Conservation (phyloP, 2,888 invertebrate species). For the Polymixis flavicincta region DNA sequence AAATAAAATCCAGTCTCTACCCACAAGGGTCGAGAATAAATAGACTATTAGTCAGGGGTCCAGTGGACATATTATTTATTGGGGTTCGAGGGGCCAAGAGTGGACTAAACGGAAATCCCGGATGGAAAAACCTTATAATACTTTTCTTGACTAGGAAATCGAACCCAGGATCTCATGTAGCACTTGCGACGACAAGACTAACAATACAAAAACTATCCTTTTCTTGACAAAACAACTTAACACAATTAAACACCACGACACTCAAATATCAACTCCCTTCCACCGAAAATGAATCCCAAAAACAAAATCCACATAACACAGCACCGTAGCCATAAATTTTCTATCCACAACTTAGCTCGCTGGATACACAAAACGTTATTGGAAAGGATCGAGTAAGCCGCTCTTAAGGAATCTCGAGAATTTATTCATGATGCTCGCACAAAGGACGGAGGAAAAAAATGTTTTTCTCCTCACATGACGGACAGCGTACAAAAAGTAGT, state of each 20-base stretch:
- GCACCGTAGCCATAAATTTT: constrained; percentile 54
- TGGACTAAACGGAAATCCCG: too few species aligned
- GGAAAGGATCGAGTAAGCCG: constrained; percentile 72
- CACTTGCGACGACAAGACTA: too few species aligned
- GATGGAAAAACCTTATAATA: too few species aligned
- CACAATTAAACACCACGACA: constrained; percentile 4
- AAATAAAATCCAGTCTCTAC: too few species aligned
- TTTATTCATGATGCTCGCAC: constrained; percentile 78
- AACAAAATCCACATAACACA: constrained; percentile 32
- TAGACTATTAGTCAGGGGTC: too few species aligned
- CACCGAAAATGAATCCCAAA: constrained; percentile 2
- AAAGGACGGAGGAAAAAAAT: constrained; percentile 65
- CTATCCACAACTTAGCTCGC: constrained; percentile 56
- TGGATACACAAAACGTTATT: constrained; percentile 71
- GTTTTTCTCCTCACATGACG: constrained; percentile 55
- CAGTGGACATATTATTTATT: too few species aligned
- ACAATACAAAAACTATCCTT: neutral
- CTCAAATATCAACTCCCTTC: constrained; percentile 8
- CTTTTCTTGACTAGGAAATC: too few species aligned
- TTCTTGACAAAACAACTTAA: neutral
- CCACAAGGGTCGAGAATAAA: too few species aligned
- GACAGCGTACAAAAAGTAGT: constrained; percentile 58
- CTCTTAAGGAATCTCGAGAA: constrained; percentile 69
- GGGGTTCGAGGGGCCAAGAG: too few species aligned
- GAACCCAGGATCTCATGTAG: too few species aligned